Evolutionary conservation across 2,113 vertebrate genomes (phyloP).

Genomic region (Hippocampus guttulatus): DNA sequence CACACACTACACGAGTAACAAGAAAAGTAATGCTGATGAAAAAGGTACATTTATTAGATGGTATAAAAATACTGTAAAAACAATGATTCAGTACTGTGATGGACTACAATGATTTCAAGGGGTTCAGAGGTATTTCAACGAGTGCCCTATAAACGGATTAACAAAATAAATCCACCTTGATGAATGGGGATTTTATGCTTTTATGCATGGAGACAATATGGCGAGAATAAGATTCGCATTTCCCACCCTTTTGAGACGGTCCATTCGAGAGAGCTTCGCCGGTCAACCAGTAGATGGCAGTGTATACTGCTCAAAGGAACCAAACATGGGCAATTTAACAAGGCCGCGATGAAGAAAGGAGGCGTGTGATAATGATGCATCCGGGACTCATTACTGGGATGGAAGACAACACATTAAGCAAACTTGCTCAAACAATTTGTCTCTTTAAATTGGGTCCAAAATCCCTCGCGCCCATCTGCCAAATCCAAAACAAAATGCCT

Average conservation of each 20-base stretch:
- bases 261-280: neutral
- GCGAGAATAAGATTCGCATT: no score
- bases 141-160: neutral
- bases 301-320: conserved; percentile 8
- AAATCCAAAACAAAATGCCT: neutral
- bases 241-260: neutral
- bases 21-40: neutral
- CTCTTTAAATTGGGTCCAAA: conserved; percentile 13
- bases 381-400: conserved; percentile 17
- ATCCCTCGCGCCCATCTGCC: conserved; percentile 10
- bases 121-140: neutral
- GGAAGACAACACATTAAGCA: conserved; percentile 8
- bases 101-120: neutral
- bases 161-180: neutral
- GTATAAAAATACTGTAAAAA: neutral
- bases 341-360: conserved; percentile 14
- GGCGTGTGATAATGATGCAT: neutral
- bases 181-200: neutral
- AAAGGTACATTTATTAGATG: neutral
- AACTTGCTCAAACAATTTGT: conserved; percentile 14
- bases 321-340: conserved; percentile 13
- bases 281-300: conserved; percentile 52
- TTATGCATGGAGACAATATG: neutral
- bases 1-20: neutral
- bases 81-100: neutral